Evolutionary conservation across 2,113 vertebrate genomes (phyloP).

Genomic region (Neodontobutis hainanensis): DNA sequence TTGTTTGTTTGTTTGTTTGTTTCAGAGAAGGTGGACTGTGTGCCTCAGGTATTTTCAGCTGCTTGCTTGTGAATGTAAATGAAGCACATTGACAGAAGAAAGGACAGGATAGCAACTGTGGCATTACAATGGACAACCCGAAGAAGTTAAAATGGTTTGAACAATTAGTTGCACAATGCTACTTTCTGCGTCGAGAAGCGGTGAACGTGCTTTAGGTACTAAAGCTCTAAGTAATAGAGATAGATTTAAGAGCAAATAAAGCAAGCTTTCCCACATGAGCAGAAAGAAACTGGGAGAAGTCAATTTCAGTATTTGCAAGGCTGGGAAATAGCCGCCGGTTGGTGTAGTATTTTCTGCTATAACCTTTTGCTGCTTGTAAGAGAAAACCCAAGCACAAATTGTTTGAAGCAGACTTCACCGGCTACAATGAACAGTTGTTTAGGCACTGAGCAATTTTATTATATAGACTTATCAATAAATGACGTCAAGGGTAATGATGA

Average conservation of each 20-base stretch:
- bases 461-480: too few relatives aligned
- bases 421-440: neutral
- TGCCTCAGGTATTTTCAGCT: neutral
- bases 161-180: neutral
- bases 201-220: neutral
- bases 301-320: too few relatives aligned
- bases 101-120: slow-evolving; percentile 6
- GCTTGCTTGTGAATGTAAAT: slow-evolving; percentile 45
- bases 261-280: too few relatives aligned
- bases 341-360: too few relatives aligned
- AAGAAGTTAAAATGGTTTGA: slow-evolving; percentile 15
- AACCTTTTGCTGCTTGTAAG: too few relatives aligned
- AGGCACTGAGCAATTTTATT: neutral
- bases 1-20: too few relatives aligned
- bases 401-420: too few relatives aligned
- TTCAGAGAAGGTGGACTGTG: neutral
- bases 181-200: neutral
- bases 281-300: too few relatives aligned
- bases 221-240: neutral
- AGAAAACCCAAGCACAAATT: too few relatives aligned
- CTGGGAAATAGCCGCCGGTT: too few relatives aligned
- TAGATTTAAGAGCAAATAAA: neutral
- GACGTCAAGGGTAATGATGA: too few relatives aligned
- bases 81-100: slow-evolving; percentile 6
- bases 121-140: neutral